Evolutionary conservation across 1,140 invertebrate species (phyloP), one percentile per base, ranked within the genome.

Genomic region (Odontomachus brunneus): DNA sequence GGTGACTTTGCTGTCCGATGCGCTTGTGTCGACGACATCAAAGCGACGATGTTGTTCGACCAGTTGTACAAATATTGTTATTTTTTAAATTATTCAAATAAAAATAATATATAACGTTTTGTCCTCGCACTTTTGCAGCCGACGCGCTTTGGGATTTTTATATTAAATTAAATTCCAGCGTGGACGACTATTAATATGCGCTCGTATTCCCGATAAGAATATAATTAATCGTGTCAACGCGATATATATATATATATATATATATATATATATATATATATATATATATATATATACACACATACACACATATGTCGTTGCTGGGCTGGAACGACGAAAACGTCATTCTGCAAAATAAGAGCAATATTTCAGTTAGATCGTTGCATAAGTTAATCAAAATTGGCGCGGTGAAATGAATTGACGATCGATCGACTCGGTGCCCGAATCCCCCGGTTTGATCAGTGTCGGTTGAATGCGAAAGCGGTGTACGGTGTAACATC

Each of bases 21-120:
- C 17, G 53, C 26, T 38, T 19, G 24, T 69, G 75, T 55, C 65
- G 48, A 33, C n/a, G 75, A 67, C 65, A 80, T 69, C 65, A 59
- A 80, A 80, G 65, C 51, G 38, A 7, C 51, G 53, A 80, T 80
- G 57, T 69, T 55, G 67, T 55, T 53, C 65, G n/a, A 78, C n/a
- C 33, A 69, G 24, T 24, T 80, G 66, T 57, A n/a, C 65, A 59
- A 80, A 80, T 80, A 55, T 69, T 26, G 51, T 65, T 69, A 80
- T 44, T 51, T 73, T 38, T 71, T 24, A 57, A 80, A 80, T 80
- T 80, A 71, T 48, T 57, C 53, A n/a, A 71, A 80, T 82, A 82
- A 83, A 51, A 48, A 65, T 67, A 53, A 57, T 78, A 19, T 78
- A 5, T 11, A 44, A 4, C 33, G 22, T 78, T 78, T 67, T 9